Evolutionary conservation across 2,113 vertebrate genomes (phyloP).

Genomic region (Mustelus asterias): DNA sequence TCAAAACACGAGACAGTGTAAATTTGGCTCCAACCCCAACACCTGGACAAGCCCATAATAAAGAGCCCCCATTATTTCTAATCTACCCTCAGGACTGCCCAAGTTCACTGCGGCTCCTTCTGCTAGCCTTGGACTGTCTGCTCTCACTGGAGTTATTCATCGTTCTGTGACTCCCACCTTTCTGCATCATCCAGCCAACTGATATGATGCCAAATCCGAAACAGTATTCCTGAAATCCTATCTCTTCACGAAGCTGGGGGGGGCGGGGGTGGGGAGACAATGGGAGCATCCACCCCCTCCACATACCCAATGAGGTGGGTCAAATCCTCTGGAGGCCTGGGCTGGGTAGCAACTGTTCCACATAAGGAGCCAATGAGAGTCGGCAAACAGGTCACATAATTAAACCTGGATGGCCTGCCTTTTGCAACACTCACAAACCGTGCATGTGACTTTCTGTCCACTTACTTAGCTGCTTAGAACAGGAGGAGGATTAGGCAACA

Average conservation of each 20-base stretch:
- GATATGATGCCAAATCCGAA: conserved; percentile 47
- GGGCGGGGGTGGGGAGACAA: background rate
- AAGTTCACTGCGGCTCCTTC: background rate
- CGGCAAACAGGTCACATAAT: background rate
- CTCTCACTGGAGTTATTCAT: background rate
- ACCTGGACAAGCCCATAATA: background rate
- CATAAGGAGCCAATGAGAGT: background rate
- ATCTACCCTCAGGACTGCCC: background rate
- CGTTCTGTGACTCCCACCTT: conserved; percentile 39
- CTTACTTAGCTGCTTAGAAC: background rate
- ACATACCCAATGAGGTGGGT: background rate
- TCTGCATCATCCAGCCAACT: conserved; percentile 45
- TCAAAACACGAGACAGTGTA: background rate
- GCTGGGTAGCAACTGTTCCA: background rate
- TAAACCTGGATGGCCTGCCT: background rate
- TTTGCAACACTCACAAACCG: background rate
- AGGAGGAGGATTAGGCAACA: background rate
- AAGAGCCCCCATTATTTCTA: background rate
- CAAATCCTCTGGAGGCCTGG: background rate
- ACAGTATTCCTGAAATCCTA: conserved; percentile 46
- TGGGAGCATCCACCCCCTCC: too few relatives aligned
- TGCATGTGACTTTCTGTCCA: background rate
- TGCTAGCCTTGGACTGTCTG: background rate
- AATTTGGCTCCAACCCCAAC: background rate
- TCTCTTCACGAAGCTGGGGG: background rate